Base-by-base conservation (phyloP, 2,888 invertebrate genomes). In the Lathronympha strigana region DNA sequence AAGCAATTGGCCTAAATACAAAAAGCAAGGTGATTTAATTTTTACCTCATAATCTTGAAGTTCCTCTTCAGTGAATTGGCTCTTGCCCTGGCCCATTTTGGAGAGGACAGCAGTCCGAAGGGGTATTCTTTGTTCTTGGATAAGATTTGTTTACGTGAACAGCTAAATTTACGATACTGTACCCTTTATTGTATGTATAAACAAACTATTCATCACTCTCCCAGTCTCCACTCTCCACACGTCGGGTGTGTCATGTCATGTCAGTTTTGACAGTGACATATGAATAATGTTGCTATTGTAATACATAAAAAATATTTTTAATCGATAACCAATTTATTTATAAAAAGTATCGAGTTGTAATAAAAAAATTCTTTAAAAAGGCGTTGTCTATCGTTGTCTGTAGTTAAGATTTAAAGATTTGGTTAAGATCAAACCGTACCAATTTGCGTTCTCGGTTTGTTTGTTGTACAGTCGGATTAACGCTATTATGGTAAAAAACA, bases 31-130 rank as follows among this genome's bases (percentile, higher is more conserved):
- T 11, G 21, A 0, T 9, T 15, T 15, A n/a, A 33, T 9, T 8
- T 1, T 80, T 90, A 96, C 97, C 94, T 98, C 95, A 84, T 98
- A 98, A 87, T 98, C 97, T 86, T 97, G 96, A 15, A 98, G 93
- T 87, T 98, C 97, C 82, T 97, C 96, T 76, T 97, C 97, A 1
- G 95, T 95, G 84, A 98, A 97, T 77, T 96, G 96, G 86, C 97
- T 96, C 82, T 94, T 95, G 31, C 95, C 94, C 79, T 96, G 96
- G 23, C 97, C 97, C 97, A 97, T 97, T 78, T 71, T 88, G 62
- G 38, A 36, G 9, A 58, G 15, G 5, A 9, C 21, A 33, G 6
- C 13, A 23, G 40, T 8, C 45, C n/a, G 31, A 33, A 19, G 19
- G 19, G 3, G 11, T 36, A 11, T 19, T 13, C 19, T 1, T 11